phyloP scores from a whole-genome alignment of 2,797 vertebrate genomes.

The Enteromius argenteus region DNA sequence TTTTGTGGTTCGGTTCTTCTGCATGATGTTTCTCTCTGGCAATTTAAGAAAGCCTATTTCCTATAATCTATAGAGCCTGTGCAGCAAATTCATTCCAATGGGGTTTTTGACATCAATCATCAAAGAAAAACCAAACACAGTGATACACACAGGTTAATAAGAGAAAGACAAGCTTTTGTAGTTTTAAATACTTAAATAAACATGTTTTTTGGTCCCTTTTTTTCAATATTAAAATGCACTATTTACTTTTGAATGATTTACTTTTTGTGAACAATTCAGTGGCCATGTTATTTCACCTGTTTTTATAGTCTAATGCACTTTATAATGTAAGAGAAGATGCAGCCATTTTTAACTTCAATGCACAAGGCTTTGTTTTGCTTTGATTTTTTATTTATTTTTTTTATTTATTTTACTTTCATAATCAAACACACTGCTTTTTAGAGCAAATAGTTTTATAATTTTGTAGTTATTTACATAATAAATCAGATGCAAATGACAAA shows the following conservation, averaged over 20 bases:
- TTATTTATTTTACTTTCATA: neutral
- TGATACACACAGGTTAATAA: neutral
- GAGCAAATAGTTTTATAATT: neutral
- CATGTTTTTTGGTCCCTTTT: neutral
- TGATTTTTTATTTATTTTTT: neutral
- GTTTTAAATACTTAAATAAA: neutral
- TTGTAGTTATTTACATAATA: neutral
- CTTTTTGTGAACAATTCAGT: neutral
- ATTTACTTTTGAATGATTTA: neutral
- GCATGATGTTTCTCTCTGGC: conserved; percentile 56
- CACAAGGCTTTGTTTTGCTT: neutral
- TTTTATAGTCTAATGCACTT: neutral
- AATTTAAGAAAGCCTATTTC: conserved; percentile 38
- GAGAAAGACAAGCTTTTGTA: neutral
- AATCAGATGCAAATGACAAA: neutral
- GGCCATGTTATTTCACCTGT: neutral
- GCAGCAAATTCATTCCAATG: neutral
- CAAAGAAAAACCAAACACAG: neutral
- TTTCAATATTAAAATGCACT: neutral
- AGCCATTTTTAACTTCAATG: neutral
- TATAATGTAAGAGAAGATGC: neutral
- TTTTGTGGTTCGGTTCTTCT: conserved; percentile 28
- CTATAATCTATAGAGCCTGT: neutral
- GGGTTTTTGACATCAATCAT: neutral
- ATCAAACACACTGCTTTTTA: neutral